These are phyloP conservation scores for Alosa alosa DNA, from an alignment of 2,113 vertebrate species.

Conservation along the genomic window DNA sequence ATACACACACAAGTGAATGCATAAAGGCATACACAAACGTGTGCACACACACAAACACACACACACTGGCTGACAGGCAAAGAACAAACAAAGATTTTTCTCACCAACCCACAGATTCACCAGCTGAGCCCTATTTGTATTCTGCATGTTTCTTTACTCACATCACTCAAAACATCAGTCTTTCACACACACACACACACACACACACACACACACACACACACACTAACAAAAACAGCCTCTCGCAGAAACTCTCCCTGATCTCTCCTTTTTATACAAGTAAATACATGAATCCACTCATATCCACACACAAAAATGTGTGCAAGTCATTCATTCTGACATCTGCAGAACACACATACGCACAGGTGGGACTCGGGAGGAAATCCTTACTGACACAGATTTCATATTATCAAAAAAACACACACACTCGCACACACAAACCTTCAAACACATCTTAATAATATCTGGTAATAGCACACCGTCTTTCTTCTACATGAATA, in stretches of 20 bases:
- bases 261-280: background rate
- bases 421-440: background rate
- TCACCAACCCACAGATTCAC: background rate
- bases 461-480: too few relatives aligned
- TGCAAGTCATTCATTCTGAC: background rate
- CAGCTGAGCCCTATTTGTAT: background rate
- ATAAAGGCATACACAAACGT: background rate
- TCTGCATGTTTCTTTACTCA: background rate
- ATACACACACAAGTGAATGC: background rate
- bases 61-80: background rate
- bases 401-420: background rate
- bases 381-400: background rate
- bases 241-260: background rate
- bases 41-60: background rate
- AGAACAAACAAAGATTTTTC: background rate
- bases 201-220: slow-evolving; percentile 22
- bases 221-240: background rate
- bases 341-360: background rate
- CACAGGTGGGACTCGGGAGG: background rate
- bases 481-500: too few relatives aligned
- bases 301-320: background rate
- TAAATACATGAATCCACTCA: background rate
- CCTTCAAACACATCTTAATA: background rate
- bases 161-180: background rate
- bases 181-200: background rate